A percentile compares a stretch with the other conserved stretches of the same genome.
These are phyloP conservation scores for Rhagoletis pomonella DNA, from an alignment of 1,140 invertebrate species.

Conservation along the genomic window DNA sequence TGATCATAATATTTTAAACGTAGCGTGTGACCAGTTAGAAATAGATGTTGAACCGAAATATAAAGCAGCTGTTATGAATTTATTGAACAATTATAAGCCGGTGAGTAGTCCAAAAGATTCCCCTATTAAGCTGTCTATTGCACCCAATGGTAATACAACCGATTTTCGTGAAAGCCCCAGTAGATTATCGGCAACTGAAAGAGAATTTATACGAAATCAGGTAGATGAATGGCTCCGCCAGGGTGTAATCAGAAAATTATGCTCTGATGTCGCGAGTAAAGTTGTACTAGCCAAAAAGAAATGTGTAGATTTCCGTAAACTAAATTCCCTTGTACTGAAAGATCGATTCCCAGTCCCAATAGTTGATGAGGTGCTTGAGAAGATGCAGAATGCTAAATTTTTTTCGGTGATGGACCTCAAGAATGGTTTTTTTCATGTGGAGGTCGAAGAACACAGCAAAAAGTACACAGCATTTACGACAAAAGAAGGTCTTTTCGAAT, in stretches of 20 bases:
- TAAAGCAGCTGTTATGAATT: background rate
- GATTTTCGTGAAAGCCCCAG: constrained; percentile 55
- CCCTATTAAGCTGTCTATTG: constrained; percentile 42
- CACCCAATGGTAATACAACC: constrained; percentile 15
- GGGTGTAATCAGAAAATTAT: constrained; percentile 54
- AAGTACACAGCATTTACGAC: constrained; percentile 59
- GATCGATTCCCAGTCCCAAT: constrained; percentile 63
- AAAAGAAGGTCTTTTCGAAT: constrained; percentile 56
- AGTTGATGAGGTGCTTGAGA: constrained; percentile 61
- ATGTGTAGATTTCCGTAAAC: constrained; percentile 62
- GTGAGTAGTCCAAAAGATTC: background rate
- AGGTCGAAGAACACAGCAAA: constrained; percentile 56
- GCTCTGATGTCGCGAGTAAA: constrained; percentile 61
- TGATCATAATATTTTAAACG: constrained; percentile 50
- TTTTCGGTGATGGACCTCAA: constrained; percentile 60
- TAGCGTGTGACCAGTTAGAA: constrained; percentile 39
- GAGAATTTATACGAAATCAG: constrained; percentile 51
- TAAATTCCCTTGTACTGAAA: constrained; percentile 61
- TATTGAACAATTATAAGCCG: constrained; percentile 6
- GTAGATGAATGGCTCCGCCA: constrained; percentile 55
- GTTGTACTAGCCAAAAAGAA: constrained; percentile 65
- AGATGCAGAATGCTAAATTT: constrained; percentile 57
- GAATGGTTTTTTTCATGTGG: constrained; percentile 57
- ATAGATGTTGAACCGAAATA: constrained; percentile 37
- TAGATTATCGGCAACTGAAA: constrained; percentile 52